Conservation (phyloP, 2,888 invertebrate genomes). For the Linyphia triangularis region DNA sequence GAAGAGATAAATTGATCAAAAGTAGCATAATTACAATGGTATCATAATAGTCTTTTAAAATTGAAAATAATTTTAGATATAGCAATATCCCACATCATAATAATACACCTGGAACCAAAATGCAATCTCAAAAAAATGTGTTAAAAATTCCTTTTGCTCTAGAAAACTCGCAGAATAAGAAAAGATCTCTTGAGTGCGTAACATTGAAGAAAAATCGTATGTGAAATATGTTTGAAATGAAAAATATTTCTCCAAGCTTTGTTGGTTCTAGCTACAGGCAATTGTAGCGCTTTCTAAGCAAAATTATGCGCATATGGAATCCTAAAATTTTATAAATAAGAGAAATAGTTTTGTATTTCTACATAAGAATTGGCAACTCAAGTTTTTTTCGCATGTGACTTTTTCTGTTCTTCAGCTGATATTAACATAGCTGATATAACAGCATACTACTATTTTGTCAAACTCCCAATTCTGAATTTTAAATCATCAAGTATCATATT, state of each 20-base stretch:
- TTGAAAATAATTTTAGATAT: no score
- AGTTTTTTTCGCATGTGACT: background rate
- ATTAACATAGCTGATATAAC: no score
- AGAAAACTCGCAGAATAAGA: background rate
- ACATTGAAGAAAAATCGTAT: background rate
- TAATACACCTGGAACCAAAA: no score
- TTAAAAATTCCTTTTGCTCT: background rate
- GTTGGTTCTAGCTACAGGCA: background rate
- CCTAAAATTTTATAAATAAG: background rate
- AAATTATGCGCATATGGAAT: background rate
- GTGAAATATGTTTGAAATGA: background rate
- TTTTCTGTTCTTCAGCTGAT: background rate
- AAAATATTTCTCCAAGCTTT: background rate
- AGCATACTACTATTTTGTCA: no score
- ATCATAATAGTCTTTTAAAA: no score
- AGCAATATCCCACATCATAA: no score
- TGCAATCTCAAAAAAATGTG: background rate
- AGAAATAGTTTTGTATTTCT: background rate
- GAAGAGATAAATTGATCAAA: no score
- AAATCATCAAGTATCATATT: no score
- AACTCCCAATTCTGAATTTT: no score
- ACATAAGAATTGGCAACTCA: background rate
- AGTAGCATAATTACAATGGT: no score
- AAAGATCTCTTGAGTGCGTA: background rate
- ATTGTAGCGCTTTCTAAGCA: background rate